Conservation (phyloP, 2,797 vertebrate genomes). For the Chromis chromis region DNA sequence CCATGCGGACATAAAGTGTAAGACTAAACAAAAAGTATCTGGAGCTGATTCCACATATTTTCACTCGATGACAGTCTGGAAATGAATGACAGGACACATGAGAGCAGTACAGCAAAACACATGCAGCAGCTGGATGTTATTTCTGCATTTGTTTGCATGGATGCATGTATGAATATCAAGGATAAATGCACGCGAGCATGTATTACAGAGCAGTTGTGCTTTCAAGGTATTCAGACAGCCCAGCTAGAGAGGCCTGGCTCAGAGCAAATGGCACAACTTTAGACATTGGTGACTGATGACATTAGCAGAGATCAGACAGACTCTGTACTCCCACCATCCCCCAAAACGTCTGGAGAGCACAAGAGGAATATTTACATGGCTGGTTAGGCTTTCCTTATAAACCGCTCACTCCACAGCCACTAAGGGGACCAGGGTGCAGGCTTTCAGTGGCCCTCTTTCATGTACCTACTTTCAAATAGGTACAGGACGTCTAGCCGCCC, state of each 20-base stretch:
- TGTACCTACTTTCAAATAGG: constrained; percentile 25
- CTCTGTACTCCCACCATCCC: constrained; percentile 30
- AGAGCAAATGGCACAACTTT: constrained; percentile 44
- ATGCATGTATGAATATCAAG: background rate
- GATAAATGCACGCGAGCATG: constrained; percentile 20
- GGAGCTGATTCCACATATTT: constrained; percentile 4
- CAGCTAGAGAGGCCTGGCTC: constrained; percentile 16
- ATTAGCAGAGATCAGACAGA: constrained; percentile 75
- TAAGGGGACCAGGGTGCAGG: background rate
- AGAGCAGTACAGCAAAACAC: constrained; percentile 3
- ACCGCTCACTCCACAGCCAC: constrained; percentile 52
- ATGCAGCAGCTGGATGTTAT: background rate
- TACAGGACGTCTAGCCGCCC: constrained; percentile 20
- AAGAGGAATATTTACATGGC: constrained; percentile 64
- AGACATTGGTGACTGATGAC: constrained; percentile 74
- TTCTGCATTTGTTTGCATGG: background rate
- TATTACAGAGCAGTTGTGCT: constrained; percentile 14
- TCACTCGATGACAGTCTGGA: background rate
- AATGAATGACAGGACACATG: background rate
- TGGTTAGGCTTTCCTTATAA: constrained; percentile 60
- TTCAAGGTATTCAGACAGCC: constrained; percentile 35
- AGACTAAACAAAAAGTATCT: background rate
- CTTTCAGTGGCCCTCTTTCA: constrained; percentile 35
- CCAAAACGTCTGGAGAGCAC: constrained; percentile 54
- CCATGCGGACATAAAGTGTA: background rate